phyloP scores from a whole-genome alignment of 2,797 vertebrate species.

The Lepus oiostolus region DNA sequence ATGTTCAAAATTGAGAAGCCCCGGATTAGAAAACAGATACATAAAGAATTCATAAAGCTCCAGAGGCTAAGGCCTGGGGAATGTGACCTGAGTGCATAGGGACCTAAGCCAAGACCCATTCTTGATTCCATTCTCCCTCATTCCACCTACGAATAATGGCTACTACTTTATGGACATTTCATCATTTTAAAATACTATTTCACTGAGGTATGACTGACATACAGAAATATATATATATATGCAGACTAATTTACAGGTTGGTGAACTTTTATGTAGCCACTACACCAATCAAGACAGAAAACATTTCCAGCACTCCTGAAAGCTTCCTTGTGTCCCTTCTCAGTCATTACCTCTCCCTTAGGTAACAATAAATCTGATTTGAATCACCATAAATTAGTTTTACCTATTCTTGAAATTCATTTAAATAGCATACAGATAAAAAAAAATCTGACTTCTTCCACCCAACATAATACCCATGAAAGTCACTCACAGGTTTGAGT shows the following conservation, averaged over 20 bases:
- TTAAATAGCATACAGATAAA: background rate
- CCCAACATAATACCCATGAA: background rate
- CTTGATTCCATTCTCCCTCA: background rate
- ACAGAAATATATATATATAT: background rate
- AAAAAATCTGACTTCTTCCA: constrained; percentile 22
- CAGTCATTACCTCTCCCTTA: background rate
- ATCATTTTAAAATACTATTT: background rate
- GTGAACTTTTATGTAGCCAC: constrained; percentile 11
- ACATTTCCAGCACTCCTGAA: background rate
- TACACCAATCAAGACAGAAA: background rate
- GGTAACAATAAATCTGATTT: background rate
- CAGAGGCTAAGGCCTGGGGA: background rate
- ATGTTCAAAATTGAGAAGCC: background rate
- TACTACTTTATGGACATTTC: background rate
- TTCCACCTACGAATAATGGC: background rate
- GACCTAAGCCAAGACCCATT: background rate
- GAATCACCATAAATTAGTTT: background rate
- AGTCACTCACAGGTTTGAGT: background rate
- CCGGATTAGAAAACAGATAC: background rate
- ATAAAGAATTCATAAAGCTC: background rate
- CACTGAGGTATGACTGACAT: background rate
- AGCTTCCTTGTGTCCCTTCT: background rate
- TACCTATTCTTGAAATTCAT: constrained; percentile 21
- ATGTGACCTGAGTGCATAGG: background rate
- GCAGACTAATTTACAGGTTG: background rate